Percentiles rank a stretch among this genome's conserved stretches.
Conservation (phyloP, 1,140 invertebrate species). For the Aphaenogaster rudis region DNA sequence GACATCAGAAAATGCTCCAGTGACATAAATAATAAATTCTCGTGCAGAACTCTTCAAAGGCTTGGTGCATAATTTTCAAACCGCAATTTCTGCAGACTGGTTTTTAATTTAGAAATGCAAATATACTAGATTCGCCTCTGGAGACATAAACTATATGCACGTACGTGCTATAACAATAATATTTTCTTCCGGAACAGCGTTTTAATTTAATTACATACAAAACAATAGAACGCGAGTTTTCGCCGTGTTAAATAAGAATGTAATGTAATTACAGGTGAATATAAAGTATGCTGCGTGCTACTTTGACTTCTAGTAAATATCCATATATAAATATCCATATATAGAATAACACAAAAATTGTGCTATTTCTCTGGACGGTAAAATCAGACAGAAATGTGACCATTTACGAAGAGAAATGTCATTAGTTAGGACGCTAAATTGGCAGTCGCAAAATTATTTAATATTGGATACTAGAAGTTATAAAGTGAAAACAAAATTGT, state of each 20-base stretch:
- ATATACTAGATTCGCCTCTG: neutral
- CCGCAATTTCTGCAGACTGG: slow-evolving; percentile 33
- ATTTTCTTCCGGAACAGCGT: slow-evolving; percentile 14
- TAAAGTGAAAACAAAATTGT: neutral
- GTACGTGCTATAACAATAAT: slow-evolving; percentile 25
- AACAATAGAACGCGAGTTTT: neutral
- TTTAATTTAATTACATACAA: slow-evolving; percentile 15
- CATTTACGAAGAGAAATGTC: neutral
- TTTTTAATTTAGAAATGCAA: slow-evolving; percentile 49
- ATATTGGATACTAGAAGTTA: neutral
- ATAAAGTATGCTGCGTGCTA: neutral
- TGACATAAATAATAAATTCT: slow-evolving; percentile 34
- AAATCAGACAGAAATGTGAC: neutral
- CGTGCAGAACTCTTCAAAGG: neutral
- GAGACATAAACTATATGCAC: neutral
- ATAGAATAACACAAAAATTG: neutral
- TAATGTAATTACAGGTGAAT: slow-evolving; percentile 24
- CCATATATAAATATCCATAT: neutral
- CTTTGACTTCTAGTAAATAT: slow-evolving; percentile 11
- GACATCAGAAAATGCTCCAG: neutral
- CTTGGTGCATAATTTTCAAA: neutral
- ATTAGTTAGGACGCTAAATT: neutral
- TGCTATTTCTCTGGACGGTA: neutral
- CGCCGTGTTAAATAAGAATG: slow-evolving; percentile 14
- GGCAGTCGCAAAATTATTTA: neutral